These are phyloP conservation scores for Tringa solitaria DNA, from an alignment of 2,113 vertebrate species.

Conservation along the genomic window DNA sequence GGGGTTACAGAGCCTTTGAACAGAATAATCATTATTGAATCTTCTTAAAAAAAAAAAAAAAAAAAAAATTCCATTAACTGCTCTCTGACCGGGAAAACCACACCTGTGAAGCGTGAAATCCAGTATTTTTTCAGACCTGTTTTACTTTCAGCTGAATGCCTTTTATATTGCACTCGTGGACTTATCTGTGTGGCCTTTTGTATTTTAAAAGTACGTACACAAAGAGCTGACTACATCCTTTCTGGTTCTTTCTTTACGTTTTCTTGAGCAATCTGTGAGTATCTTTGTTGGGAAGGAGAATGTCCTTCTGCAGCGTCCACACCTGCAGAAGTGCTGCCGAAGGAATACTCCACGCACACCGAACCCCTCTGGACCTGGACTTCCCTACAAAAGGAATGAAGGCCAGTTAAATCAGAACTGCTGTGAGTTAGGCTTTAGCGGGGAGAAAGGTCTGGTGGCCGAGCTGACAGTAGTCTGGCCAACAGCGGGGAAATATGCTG, in stretches of 20 bases:
- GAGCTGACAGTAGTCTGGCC: not conserved
- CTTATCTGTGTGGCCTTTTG: not conserved
- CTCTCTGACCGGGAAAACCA: not conserved
- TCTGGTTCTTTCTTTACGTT: not conserved
- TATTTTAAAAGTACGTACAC: not conserved
- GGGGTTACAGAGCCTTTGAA: too few species aligned
- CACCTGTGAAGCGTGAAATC: not conserved
- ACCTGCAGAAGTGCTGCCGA: not conserved
- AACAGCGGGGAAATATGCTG: not conserved
- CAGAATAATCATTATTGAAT: too few species aligned
- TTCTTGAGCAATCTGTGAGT: not conserved
- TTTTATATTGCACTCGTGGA: not conserved
- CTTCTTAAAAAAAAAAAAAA: too few species aligned
- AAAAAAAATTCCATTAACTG: too few species aligned
- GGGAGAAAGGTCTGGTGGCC: not conserved
- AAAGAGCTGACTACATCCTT: not conserved
- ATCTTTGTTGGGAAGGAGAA: not conserved
- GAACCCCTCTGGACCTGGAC: accelerated
- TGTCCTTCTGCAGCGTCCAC: not conserved
- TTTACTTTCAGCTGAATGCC: not conserved
- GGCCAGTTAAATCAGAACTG: accelerated
- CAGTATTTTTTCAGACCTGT: not conserved
- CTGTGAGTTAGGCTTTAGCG: not conserved
- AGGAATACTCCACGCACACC: not conserved
- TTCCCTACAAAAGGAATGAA: not conserved